Base-by-base conservation (phyloP, 1,140 invertebrate genomes). In the Bursaphelenchus mucronatus region DNA sequence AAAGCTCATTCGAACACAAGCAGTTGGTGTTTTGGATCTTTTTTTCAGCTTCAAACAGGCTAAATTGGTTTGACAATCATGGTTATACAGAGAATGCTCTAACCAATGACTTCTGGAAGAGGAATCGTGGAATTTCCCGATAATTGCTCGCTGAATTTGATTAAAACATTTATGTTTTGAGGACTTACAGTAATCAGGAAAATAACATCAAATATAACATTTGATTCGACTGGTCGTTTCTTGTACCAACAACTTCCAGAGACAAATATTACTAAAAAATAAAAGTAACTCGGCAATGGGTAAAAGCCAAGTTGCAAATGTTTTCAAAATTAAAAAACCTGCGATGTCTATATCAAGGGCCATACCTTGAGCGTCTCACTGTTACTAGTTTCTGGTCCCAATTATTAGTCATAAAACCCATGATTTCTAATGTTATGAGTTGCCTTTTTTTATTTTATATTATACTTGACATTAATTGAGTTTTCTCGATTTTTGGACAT, bases 181-280 rank as follows among this genome's bases (percentile, higher is more conserved):
- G 58, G 44, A 54, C 21, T 59, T 50, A 76, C 73, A 45, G 46
- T 47, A 43, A 64, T 46, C 19, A 58, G 39, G n/a, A 40, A 17
- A 19, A 45, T 57, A 44, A 74, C 70, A 11, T 76, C 72, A 4
- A 30, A 50, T 51, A 69, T 73, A 52, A 68, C 50, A 47, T 72
- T 75, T 8, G 56, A 58, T 45, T 70, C 59, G 44, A 62, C 72
- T 6, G 67, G 71, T n/a, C 59, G 56, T 17, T 71, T 71, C 44
- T 75, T 71, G 85, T 3, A 90, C 88, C 77, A 88, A 84, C 77
- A 92, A 88, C 64, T 92, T 73, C 89, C 89, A 90, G 75, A 90
- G 88, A 0, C 85, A 83, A 67, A 85, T 85, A 71, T 84, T 86
- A 59, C 84, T 50, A 50, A 50, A 50, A 15, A 50, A 30, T 30